These are phyloP conservation scores for Elymnias hypermnestra DNA, from an alignment of 1,140 invertebrate species.

Conservation along the genomic window DNA sequence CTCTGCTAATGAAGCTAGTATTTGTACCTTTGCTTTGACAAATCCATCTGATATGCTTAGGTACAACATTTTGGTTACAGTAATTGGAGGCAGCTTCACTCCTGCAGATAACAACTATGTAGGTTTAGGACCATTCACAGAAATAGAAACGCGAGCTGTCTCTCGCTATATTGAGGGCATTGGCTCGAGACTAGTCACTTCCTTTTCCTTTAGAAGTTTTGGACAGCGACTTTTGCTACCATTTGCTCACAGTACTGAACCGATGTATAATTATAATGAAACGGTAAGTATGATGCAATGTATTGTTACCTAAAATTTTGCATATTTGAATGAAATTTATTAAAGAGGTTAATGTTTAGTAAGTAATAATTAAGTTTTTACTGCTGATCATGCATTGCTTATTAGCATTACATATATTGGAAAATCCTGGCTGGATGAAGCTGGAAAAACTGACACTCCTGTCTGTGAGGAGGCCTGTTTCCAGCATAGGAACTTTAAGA, in stretches of 20 bases:
- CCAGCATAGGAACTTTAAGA: too few relatives aligned
- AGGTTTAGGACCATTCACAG: conserved; percentile 79
- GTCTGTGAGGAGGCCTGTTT: too few relatives aligned
- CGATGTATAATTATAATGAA: conserved; percentile 73
- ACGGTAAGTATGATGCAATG: conserved; percentile 52
- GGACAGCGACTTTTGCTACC: conserved; percentile 70
- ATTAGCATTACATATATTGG: too few relatives aligned
- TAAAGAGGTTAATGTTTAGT: too few relatives aligned
- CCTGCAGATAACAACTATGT: conserved; percentile 38
- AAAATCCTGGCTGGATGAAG: too few relatives aligned
- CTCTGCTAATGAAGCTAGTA: too few relatives aligned
- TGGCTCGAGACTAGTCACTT: conserved; percentile 42
- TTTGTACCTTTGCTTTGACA: too few relatives aligned
- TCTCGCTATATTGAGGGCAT: conserved; percentile 60
- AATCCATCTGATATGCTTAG: not conserved
- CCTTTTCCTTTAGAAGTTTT: conserved; percentile 72
- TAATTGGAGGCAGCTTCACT: conserved; percentile 44
- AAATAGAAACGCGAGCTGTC: conserved; percentile 76
- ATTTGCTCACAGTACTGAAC: conserved; percentile 53
- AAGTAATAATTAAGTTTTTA: too few relatives aligned
- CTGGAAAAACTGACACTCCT: too few relatives aligned
- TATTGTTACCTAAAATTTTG: too few relatives aligned
- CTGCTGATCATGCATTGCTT: too few relatives aligned
- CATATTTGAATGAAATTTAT: too few relatives aligned
- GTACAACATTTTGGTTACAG: conserved; percentile 34